Evolutionary conservation across 2,888 invertebrate genomes (phyloP).

Genomic region (Argyresthia goedartella): DNA sequence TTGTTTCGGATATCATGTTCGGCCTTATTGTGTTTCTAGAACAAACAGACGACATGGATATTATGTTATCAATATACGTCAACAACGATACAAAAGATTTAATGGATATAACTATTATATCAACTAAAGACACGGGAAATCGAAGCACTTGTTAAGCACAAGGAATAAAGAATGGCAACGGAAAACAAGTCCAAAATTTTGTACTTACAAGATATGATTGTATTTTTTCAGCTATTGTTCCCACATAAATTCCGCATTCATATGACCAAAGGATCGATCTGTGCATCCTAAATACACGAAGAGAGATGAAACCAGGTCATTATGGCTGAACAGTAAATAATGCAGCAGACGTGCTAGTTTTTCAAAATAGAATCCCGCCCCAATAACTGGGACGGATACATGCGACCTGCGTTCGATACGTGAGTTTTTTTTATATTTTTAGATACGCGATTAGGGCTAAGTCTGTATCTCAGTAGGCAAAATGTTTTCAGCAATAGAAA

Average conservation of each 20-base stretch:
- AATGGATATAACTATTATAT: too few species aligned
- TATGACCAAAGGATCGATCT: background rate
- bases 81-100: too few species aligned
- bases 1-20: too few species aligned
- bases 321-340: slow-evolving; percentile 50
- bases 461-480: background rate
- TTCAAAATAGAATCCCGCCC: slow-evolving; percentile 50
- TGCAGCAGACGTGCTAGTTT: slow-evolving; percentile 53
- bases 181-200: too few species aligned
- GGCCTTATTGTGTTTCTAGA: too few species aligned
- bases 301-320: slow-evolving; percentile 35
- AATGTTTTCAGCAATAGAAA: background rate
- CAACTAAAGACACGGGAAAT: too few species aligned
- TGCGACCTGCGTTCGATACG: slow-evolving; percentile 11
- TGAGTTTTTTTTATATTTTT: background rate
- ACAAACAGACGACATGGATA: too few species aligned
- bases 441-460: background rate
- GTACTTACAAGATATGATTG: too few species aligned
- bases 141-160: too few species aligned
- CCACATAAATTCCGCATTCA: background rate
- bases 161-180: background rate
- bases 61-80: too few species aligned
- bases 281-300: too few species aligned
- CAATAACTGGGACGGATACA: slow-evolving; percentile 56
- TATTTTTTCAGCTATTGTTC: too few species aligned